Base-by-base conservation (phyloP, 2,888 invertebrate species). In the Volucella bombylans region DNA sequence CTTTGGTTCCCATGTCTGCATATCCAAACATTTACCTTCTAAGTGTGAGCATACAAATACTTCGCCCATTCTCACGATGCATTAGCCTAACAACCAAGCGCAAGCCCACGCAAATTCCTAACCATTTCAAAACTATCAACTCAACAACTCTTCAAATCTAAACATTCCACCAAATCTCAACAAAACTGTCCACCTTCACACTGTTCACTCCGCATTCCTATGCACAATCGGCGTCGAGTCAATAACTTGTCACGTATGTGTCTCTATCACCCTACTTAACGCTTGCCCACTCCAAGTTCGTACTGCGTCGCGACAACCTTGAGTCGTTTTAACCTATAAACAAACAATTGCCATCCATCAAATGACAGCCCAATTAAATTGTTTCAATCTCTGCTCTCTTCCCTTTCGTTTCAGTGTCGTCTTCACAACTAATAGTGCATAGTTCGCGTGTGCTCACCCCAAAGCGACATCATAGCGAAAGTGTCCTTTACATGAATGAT, bases 401-500 rank as follows among this genome's bases (percentile, higher is more conserved):
- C 64, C 43, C 54, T 85, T 71, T 81, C 86, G 87, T 88, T 90
- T 64, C 91, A 91, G 93, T 92, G 87, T 91, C 92, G 73, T 91
- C 93, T 71, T 92, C 93, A 87, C 95, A 95, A 89, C 92, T 95
- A 82, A 95, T 96, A 86, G 96, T 94, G 54, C 96, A 96, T 89
- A 96, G 96, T 88, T 95, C 96, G 43, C 92, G 95, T 79, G 96
- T 96, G 31, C 94, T 95, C 89, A 95, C 95, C 57, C 96, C 96
- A 11, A 95, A 96, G 90, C 93, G 95, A 73, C 96, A 96, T 90
- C 94, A 95, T 89, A 95, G 95, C 62, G 96, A 96, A 91, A 95
- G 95, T 89, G 95, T 96, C 31, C 91, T 95, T 54, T 95, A 95
- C 89, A 93, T 95, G 89, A 94, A 94, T 86, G 92, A 93, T 12